phyloP scores from a whole-genome alignment of 2,797 vertebrate species.

The Thalassophryne amazonica region DNA sequence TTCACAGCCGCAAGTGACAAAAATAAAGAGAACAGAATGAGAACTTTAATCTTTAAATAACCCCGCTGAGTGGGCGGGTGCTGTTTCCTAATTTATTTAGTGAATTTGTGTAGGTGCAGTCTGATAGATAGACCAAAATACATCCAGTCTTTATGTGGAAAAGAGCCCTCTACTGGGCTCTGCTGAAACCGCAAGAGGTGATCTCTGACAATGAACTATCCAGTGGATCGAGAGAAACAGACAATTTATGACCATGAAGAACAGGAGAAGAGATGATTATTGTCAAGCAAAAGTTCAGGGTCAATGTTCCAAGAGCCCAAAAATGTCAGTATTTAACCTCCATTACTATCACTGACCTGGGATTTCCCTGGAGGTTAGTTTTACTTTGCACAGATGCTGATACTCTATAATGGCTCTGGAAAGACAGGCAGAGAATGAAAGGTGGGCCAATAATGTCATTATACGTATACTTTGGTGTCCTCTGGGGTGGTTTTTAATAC shows the following conservation, averaged over 20 bases:
- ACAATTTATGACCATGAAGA: background rate
- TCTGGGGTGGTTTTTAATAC: too few relatives aligned
- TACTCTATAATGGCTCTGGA: too few relatives aligned
- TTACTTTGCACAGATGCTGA: too few relatives aligned
- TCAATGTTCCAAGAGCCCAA: too few relatives aligned
- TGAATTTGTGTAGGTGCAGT: conserved; percentile 14
- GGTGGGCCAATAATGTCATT: too few relatives aligned
- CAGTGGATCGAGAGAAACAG: background rate
- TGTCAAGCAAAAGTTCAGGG: too few relatives aligned
- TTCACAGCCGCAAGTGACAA: conserved; percentile 3
- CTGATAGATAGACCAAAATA: conserved; percentile 4
- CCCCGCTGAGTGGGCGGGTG: conserved; percentile 21
- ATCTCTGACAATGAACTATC: background rate
- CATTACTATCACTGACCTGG: too few relatives aligned
- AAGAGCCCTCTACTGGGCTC: conserved; percentile 61
- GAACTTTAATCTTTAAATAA: conserved; percentile 15
- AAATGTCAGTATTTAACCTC: too few relatives aligned
- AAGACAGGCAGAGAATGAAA: too few relatives aligned
- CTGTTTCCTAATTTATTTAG: conserved; percentile 14
- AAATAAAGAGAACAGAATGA: conserved; percentile 19
- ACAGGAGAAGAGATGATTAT: too few relatives aligned
- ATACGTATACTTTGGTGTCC: too few relatives aligned
- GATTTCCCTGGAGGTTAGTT: too few relatives aligned
- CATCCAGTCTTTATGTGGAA: conserved; percentile 12
- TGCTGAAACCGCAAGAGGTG: conserved; percentile 25